Evolutionary conservation across 2,888 invertebrate species (phyloP), one percentile per base, ranked within the genome.

Genomic region (Microlaimidae sp.): DNA sequence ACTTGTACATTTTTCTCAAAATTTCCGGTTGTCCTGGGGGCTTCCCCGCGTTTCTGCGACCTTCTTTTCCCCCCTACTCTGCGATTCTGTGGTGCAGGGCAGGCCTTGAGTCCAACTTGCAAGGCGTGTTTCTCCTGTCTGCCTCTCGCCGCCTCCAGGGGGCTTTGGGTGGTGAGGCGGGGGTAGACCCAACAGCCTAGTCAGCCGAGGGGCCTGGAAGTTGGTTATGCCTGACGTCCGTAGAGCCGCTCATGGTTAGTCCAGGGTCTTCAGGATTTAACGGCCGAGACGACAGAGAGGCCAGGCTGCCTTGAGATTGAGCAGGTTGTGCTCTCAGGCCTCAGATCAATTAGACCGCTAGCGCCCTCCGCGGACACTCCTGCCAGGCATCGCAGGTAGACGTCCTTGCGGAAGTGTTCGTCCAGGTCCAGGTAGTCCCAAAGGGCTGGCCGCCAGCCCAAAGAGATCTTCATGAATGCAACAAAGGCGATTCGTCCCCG

Each of bases 371-470:
- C 56, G 60, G 64, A 57, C 1, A 59, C 55, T 66, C 65, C 25
- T 69, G 67, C 51, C 65, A 54, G 1, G 63, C 65, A 42, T 67
- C 65, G 62, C 54, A 67, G 64, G 61, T 64, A 67, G 38, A 62
- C 62, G 29, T 65, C 63, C 10, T 57, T 54, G 17, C 61, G 61
- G 46, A 63, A 62, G 52, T 65, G 67, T 53, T 67, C 67, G n/a
- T n/a, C n/a, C n/a, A n/a, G n/a, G n/a, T n/a, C n/a, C 21, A 66
- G 58, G 51, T 67, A 69, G 26, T 62, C 63, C 28, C 65, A 63
- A 13, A 69, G 53, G 10, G 62, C 65, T 4, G 2, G 63, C 57
- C 24, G 63, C 61, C 13, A 69, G 52, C 7, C 60, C 59, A 24
- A 65, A 56, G 26, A 55, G 13, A 67, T 57, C 52, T 69, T 68